Conservation (phyloP, 2,797 vertebrate genomes). For the Crocidura indochinensis region DNA sequence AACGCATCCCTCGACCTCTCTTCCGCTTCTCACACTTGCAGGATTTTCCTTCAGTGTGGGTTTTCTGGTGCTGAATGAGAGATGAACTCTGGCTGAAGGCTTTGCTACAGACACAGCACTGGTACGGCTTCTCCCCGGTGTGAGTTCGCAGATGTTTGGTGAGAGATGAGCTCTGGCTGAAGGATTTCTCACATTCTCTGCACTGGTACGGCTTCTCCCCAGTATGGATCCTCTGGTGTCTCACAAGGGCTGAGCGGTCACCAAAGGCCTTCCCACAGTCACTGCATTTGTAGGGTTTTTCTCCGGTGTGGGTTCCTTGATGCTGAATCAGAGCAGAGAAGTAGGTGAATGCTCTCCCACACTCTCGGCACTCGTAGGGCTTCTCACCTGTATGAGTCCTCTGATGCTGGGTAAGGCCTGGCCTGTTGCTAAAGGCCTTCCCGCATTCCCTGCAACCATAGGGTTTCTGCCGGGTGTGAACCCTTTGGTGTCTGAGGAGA, state of each 20-base stretch:
- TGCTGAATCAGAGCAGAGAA: conserved; percentile 52
- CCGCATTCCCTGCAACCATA: conserved; percentile 73
- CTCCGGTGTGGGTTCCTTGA: conserved; percentile 77
- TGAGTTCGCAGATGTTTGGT: conserved; percentile 75
- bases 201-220: conserved; percentile 80
- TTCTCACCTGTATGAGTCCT: conserved; percentile 68
- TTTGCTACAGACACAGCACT: conserved; percentile 72
- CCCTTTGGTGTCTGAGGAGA: conserved; percentile 71
- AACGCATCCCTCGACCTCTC: conserved; percentile 24
- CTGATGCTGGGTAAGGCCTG: conserved; percentile 33
- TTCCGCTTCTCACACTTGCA: conserved; percentile 67
- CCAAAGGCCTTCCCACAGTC: conserved; percentile 78
- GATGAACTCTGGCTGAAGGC: conserved; percentile 79
- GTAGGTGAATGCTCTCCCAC: conserved; percentile 41
- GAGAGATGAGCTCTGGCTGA: conserved; percentile 77
- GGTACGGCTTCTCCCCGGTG: conserved; percentile 81
- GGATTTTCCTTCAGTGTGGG: conserved; percentile 68
- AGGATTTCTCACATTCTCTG: conserved; percentile 79
- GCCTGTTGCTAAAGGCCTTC: background rate
- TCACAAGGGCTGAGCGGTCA: conserved; percentile 71
- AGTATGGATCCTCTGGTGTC: conserved; percentile 77
- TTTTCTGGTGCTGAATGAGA: conserved; percentile 78
- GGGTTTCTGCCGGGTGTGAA: conserved; percentile 63
- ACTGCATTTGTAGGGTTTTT: conserved; percentile 79
- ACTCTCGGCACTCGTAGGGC: conserved; percentile 67